These are phyloP conservation scores for Cheiracanthium punctorium DNA, from an alignment of 2,888 invertebrate species.

Conservation along the genomic window DNA sequence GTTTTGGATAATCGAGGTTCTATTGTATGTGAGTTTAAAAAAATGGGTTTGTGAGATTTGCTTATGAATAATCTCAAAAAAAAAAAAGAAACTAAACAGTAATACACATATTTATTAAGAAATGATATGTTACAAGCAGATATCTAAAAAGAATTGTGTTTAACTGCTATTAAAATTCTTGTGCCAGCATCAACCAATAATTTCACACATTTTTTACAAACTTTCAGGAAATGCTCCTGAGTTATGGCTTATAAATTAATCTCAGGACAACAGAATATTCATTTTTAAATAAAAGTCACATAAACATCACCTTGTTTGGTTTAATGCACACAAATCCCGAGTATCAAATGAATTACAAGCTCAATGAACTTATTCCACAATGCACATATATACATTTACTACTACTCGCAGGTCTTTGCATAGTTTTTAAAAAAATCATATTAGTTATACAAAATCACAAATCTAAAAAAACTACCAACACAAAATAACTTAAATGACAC, in stretches of 20 bases:
- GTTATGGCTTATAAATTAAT: constrained; percentile 27
- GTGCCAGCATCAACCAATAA: constrained; percentile 51
- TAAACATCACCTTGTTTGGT: constrained; percentile 36
- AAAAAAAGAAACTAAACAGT: constrained; percentile 32
- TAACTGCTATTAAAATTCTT: constrained; percentile 56
- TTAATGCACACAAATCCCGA: constrained; percentile 15
- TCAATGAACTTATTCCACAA: not conserved
- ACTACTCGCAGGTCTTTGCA: not conserved
- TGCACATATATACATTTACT: constrained; percentile 16
- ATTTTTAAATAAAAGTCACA: constrained; percentile 21
- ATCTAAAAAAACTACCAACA: too few relatives aligned
- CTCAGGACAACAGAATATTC: constrained; percentile 18
- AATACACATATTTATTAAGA: constrained; percentile 57
- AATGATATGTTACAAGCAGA: constrained; percentile 66
- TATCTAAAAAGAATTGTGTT: constrained; percentile 49
- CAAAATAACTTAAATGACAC: too few relatives aligned
- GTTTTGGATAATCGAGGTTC: too few relatives aligned
- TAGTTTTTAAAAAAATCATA: too few relatives aligned
- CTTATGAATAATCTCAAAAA: too few relatives aligned
- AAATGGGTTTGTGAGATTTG: too few relatives aligned
- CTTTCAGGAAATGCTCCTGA: constrained; percentile 11
- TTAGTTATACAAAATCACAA: too few relatives aligned
- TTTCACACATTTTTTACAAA: constrained; percentile 31
- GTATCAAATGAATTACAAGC: constrained; percentile 13
- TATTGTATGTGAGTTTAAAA: too few relatives aligned